A percentile compares a stretch with the other conserved stretches of the same genome.
These are phyloP conservation scores for Leptodactylus fuscus DNA, from an alignment of 2,113 vertebrate genomes.

Conservation along the genomic window DNA sequence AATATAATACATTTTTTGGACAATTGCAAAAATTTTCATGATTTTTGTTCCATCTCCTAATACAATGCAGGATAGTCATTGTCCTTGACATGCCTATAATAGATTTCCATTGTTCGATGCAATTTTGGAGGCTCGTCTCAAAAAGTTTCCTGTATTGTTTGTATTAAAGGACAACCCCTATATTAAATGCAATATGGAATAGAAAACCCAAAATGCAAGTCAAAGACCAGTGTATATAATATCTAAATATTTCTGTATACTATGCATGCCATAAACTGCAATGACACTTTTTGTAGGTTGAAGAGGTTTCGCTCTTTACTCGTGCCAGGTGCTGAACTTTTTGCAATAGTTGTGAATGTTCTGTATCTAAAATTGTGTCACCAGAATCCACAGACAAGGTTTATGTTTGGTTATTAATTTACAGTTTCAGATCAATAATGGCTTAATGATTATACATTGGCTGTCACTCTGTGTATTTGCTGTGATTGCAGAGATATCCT, in stretches of 20 bases:
- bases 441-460: constrained; percentile 52
- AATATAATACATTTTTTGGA: too few species aligned
- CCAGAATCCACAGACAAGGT: constrained; percentile 18
- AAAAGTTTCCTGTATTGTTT: too few species aligned
- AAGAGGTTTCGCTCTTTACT: too few species aligned
- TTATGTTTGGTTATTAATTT: constrained; percentile 52
- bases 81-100: too few species aligned
- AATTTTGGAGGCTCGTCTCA: too few species aligned
- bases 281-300: too few species aligned
- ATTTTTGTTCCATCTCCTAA: too few species aligned
- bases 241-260: too few species aligned
- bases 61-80: too few species aligned
- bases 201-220: background rate
- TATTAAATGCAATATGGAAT: background rate
- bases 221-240: background rate
- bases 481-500: constrained; percentile 20
- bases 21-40: too few species aligned
- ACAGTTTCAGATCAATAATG: constrained; percentile 53
- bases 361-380: background rate
- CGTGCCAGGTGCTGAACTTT: background rate
- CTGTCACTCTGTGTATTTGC: constrained; percentile 33
- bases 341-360: constrained; percentile 12
- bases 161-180: background rate
- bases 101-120: too few species aligned
- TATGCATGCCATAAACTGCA: too few species aligned